These are phyloP conservation scores for Forpus xanthops DNA, from an alignment of 2,797 vertebrate species.

Conservation along the genomic window DNA sequence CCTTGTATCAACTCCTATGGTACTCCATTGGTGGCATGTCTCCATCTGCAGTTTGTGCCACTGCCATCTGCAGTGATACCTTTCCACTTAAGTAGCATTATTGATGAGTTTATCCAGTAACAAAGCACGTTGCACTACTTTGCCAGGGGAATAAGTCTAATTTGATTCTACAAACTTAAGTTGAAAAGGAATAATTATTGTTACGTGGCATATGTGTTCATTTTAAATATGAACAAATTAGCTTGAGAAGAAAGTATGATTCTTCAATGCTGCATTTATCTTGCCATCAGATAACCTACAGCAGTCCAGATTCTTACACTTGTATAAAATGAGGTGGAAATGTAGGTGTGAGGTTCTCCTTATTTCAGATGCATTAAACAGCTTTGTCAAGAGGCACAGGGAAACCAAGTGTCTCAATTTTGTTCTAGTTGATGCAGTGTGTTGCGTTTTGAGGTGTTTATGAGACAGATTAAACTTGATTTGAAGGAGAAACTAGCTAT, in stretches of 20 bases:
- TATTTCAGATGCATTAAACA: background rate
- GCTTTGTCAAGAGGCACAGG: background rate
- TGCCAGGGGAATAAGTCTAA: background rate
- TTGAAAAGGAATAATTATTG: background rate
- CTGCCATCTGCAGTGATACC: background rate
- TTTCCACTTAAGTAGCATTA: background rate
- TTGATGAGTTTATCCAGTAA: background rate
- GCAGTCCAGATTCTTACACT: background rate
- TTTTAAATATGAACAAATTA: background rate
- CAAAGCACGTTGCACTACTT: background rate
- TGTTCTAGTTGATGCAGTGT: background rate
- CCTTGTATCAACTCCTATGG: too few relatives aligned
- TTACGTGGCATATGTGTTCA: background rate
- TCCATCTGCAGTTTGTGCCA: rapidly evolving
- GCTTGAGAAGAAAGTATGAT: background rate
- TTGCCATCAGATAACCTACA: background rate
- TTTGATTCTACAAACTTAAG: background rate
- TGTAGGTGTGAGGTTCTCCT: background rate
- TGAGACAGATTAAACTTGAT: background rate
- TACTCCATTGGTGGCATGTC: background rate
- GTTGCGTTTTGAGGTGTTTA: background rate
- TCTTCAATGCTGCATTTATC: background rate
- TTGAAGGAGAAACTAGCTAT: background rate
- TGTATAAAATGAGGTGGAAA: background rate
- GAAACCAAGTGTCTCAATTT: background rate